These are phyloP conservation scores for Villa cingulata DNA, from an alignment of 2,888 invertebrate genomes.

Conservation along the genomic window DNA sequence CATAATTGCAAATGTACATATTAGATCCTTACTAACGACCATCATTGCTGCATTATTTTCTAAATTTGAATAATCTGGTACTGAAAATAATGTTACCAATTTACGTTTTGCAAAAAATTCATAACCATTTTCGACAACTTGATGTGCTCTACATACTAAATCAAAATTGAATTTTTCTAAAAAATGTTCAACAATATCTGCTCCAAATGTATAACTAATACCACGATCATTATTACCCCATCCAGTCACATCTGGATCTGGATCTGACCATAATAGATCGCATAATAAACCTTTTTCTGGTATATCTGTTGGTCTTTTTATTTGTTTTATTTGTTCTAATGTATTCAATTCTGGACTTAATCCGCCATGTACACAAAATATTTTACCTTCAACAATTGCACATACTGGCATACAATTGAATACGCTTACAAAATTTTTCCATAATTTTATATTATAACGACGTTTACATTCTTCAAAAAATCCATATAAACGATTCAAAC, in stretches of 20 bases:
- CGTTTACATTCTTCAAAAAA: background rate
- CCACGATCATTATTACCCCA: background rate
- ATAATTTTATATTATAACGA: background rate
- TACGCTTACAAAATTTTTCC: background rate
- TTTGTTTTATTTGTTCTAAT: background rate
- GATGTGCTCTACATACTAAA: constrained; percentile 95
- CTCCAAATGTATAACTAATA: background rate
- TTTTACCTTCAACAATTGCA: background rate
- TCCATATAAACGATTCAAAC: background rate
- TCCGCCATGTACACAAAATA: background rate
- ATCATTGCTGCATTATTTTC: constrained; percentile 86
- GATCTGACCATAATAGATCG: background rate
- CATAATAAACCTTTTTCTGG: background rate
- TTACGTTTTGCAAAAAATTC: constrained; percentile 94
- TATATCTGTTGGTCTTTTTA: background rate
- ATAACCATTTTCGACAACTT: constrained; percentile 96
- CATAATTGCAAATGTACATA: constrained; percentile 70
- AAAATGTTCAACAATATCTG: constrained; percentile 20
- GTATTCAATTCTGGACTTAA: background rate
- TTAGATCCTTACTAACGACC: constrained; percentile 92
- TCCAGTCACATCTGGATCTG: background rate
- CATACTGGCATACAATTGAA: background rate
- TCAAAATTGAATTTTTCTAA: constrained; percentile 89
- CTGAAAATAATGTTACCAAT: constrained; percentile 74
- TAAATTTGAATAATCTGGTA: constrained; percentile 81